Evolutionary conservation across 2,888 invertebrate genomes (phyloP).

Genomic region (Embidobia sp.): DNA sequence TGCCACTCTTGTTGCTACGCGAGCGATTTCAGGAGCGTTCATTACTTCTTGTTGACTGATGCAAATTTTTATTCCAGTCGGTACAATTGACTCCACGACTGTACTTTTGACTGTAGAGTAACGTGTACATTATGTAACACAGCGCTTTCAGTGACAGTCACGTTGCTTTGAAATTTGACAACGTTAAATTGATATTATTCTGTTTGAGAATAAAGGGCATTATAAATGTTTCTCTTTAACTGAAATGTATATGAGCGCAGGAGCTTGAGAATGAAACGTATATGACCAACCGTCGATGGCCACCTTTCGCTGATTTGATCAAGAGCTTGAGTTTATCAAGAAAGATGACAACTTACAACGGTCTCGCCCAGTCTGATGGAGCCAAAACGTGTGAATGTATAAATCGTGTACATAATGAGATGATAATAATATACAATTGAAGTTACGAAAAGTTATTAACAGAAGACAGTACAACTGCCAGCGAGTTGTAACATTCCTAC

Average conservation of each 20-base stretch:
- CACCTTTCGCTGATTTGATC: too few species aligned
- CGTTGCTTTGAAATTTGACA: neutral
- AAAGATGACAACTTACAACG: slow-evolving; percentile 2
- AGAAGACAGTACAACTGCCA: slow-evolving; percentile 41
- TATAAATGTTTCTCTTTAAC: slow-evolving; percentile 9
- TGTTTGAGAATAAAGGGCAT: slow-evolving; percentile 33
- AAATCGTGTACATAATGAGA: slow-evolving; percentile 53
- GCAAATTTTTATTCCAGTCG: neutral
- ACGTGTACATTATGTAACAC: too few species aligned
- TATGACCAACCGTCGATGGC: too few species aligned
- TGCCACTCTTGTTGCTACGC: too few species aligned
- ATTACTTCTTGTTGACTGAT: neutral
- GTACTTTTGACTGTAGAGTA: too few species aligned
- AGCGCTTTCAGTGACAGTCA: neutral
- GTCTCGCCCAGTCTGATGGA: slow-evolving; percentile 11
- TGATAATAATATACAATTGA: slow-evolving; percentile 49
- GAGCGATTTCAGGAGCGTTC: neutral
- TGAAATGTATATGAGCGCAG: neutral
- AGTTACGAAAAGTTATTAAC: slow-evolving; percentile 39
- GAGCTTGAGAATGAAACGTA: too few species aligned
- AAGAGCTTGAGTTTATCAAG: neutral
- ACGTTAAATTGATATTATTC: slow-evolving; percentile 27
- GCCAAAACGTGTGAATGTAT: slow-evolving; percentile 38
- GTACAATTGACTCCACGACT: neutral
- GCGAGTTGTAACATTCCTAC: slow-evolving; percentile 55